Base-by-base conservation (phyloP, 2,113 vertebrate species). In the Phalacrocorax pelagicus region DNA sequence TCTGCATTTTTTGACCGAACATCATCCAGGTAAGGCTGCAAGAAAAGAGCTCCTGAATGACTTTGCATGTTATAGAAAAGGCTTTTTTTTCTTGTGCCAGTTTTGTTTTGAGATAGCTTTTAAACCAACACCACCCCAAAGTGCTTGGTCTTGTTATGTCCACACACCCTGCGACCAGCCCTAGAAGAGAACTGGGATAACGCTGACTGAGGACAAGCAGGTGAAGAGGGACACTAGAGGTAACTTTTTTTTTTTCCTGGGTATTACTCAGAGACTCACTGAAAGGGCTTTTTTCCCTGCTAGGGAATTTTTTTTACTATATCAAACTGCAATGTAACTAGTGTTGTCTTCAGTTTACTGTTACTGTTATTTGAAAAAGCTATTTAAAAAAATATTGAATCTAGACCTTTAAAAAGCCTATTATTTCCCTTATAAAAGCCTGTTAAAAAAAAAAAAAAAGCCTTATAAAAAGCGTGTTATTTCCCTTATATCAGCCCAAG, bases 1-100 rank as follows among this genome's bases (percentile, higher is more conserved):
- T 62, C 30, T 46, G 32, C 6, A 12, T 77, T 78, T 90, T 84
- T 21, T 65, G 26, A 7, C 44, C n/a, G 24, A 78, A 42, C 16
- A 34, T 59, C 0, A 0, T 78, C 8, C 4, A 42, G 26, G n/a
- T 58, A 46, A 74, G 55, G 15, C 69, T 51, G 32, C 69, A 58
- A 26, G 21, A 40, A 40, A 59, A 75, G 32, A 84, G 8, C 23
- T 74, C 22, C 47, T 44, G 61, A 59, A 63, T n/a, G 22, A 54
- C 4, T 47, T 17, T 40, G 34, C 12, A 4, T 58, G 18, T 55
- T 69, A 40, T 2, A 74, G 57, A 77, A 57, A 77, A 71, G 7
- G 8, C 24, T 34, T 75, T 74, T 81, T 12, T 81, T 92, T 71
- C 38, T 23, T 54, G 13, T 70, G 36, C 24, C 38, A 36, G 6